Evolutionary conservation across 2,888 invertebrate genomes (phyloP).

Genomic region (Periphyllus acericola): DNA sequence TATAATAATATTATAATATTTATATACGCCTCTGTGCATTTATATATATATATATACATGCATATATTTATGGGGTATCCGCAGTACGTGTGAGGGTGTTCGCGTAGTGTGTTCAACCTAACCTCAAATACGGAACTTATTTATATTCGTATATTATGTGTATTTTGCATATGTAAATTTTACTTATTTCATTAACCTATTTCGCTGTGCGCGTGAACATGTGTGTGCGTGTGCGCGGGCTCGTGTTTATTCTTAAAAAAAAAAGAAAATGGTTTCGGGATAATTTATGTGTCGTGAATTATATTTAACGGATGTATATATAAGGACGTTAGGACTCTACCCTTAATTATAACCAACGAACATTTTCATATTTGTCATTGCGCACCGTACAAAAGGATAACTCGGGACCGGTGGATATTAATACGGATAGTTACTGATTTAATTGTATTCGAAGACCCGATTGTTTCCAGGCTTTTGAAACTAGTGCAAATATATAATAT

Average conservation of each 20-base stretch:
- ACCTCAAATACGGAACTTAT: too few species aligned
- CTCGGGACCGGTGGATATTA: slow-evolving; percentile 9
- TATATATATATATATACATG: too few species aligned
- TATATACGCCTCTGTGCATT: not conserved
- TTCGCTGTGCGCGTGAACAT: not conserved
- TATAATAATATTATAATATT: too few species aligned
- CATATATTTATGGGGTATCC: too few species aligned
- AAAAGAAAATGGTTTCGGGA: not conserved
- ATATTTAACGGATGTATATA: not conserved
- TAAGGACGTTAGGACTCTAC: slow-evolving; percentile 1
- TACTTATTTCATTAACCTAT: not conserved
- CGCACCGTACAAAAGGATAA: not conserved
- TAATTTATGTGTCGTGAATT: not conserved
- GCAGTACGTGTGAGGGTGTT: too few species aligned
- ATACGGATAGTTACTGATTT: slow-evolving; percentile 12
- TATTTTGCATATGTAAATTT: too few species aligned
- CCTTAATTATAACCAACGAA: slow-evolving; percentile 36
- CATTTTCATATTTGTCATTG: slow-evolving; percentile 17
- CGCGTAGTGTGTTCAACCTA: too few species aligned
- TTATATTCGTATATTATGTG: too few species aligned
- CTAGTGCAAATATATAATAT: slow-evolving; percentile 22
- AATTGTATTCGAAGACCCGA: slow-evolving; percentile 7
- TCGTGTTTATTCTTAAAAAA: not conserved
- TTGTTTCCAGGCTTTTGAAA: slow-evolving; percentile 26
- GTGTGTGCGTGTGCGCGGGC: not conserved